Evolutionary conservation across 2,113 vertebrate genomes (phyloP).

Genomic region (Dasyprocta punctata): DNA sequence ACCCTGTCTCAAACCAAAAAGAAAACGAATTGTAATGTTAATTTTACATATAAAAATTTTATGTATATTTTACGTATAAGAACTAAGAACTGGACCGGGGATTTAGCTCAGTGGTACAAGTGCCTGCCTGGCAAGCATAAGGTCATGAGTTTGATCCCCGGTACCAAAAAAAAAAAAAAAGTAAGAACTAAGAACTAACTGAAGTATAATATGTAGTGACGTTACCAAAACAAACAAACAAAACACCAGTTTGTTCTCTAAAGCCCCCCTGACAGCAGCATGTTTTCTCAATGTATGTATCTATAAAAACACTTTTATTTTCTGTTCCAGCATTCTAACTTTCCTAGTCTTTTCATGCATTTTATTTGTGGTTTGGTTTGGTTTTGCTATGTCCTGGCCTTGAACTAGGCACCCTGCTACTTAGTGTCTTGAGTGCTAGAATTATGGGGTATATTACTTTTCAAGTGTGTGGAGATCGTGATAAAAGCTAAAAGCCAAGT

Average conservation of each 20-base stretch:
- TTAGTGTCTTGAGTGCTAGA: not conserved
- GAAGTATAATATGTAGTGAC: not conserved
- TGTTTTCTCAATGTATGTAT: not conserved
- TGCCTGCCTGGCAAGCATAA: too few relatives aligned
- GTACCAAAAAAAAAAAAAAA: too few relatives aligned
- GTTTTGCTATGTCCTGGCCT: not conserved
- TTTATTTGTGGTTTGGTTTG: not conserved
- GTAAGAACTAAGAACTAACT: not conserved
- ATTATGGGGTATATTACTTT: not conserved
- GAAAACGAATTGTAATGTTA: not conserved
- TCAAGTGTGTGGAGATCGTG: slow-evolving; percentile 28
- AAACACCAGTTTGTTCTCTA: not conserved
- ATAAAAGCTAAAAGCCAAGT: not conserved
- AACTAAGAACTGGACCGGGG: too few relatives aligned
- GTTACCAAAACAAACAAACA: not conserved
- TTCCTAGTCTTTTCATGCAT: not conserved
- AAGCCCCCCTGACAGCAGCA: not conserved
- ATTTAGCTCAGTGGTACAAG: too few relatives aligned
- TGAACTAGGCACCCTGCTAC: not conserved
- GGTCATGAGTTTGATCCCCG: too few relatives aligned
- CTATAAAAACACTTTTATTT: not conserved
- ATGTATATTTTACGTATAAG: too few relatives aligned
- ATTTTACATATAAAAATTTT: not conserved
- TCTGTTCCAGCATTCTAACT: not conserved
- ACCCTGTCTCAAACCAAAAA: not conserved